These are phyloP conservation scores for Parnassius glacialis DNA, from an alignment of 2,888 invertebrate species.

Conservation along the genomic window DNA sequence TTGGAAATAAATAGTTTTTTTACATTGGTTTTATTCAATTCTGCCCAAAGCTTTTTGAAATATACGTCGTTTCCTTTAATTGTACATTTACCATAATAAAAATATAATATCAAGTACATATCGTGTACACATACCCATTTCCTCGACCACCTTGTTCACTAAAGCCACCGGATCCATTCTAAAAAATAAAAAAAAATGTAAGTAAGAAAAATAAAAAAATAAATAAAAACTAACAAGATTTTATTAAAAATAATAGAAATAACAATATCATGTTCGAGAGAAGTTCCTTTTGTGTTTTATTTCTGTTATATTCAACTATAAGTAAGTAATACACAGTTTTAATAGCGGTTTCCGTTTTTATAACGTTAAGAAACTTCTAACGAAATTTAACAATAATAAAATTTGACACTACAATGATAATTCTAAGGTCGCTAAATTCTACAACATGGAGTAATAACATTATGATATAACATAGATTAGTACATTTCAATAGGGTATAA, in stretches of 20 bases:
- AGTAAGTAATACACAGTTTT: too few relatives aligned
- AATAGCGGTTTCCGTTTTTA: background rate
- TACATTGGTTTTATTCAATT: too few relatives aligned
- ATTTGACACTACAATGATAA: constrained; percentile 1
- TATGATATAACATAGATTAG: constrained; percentile 2
- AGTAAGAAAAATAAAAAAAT: constrained; percentile 47
- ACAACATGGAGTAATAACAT: constrained; percentile 41
- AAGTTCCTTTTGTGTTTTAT: constrained; percentile 35
- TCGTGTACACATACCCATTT: constrained; percentile 86
- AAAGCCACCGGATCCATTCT: constrained; percentile 92
- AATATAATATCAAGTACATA: background rate
- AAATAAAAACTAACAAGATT: constrained; percentile 53
- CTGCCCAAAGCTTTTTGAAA: too few relatives aligned
- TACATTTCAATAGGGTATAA: background rate
- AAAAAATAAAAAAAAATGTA: constrained; percentile 84
- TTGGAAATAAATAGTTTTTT: too few relatives aligned
- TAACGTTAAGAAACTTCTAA: constrained; percentile 19
- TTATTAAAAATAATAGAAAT: constrained; percentile 43
- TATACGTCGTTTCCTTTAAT: too few relatives aligned
- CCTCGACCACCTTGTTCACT: constrained; percentile 89
- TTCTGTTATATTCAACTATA: too few relatives aligned
- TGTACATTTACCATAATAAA: too few relatives aligned
- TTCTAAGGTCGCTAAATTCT: constrained; percentile 8
- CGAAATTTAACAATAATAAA: constrained; percentile 9
- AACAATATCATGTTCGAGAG: constrained; percentile 35